Base-by-base conservation (phyloP, 2,888 invertebrate species). In the Vanessa cardui region DNA sequence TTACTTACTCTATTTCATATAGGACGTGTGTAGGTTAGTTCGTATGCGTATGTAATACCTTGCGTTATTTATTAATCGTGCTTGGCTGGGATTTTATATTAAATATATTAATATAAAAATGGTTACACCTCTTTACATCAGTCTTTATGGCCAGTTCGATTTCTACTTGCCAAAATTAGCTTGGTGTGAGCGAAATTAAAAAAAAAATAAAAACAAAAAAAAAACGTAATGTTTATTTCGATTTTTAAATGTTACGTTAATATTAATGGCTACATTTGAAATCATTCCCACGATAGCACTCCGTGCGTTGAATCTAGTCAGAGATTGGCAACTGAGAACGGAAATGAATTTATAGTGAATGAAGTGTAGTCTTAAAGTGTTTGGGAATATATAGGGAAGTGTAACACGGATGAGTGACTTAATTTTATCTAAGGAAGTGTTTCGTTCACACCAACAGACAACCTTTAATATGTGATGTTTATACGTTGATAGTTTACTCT, bases 391-490 rank as follows among this genome's bases (percentile, higher is more conserved):
- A 39, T 12, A n/a, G 16, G 47, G 45, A 46, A 26, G 20, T 54
- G 16, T 39, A 20, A 26, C 16, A 66, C 4, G 54, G 15, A 15
- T 47, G 44, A 58, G 47, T 58, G 58, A 66, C 47, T 56, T 56
- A 56, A 56, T 56, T 31, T n/a, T 45, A 46, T 58, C 44, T 45
- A 6, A 45, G 6, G 8, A 46, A 59, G 9, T 59, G 31, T 64
- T 76, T 85, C 85, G 87, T 88, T 88, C 88, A 84, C 89, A 88
- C 85, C 84, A 80, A 81, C 73, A 62, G 62, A 71, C 66, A 75
- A 75, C 72, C 70, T 78, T 78, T 79, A 79, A 77, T 78, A 87
- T 90, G 88, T 90, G 90, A 90, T 90, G 83, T 88, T 85, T 86
- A 81, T 85, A 80, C 26, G 80, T 78, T 76, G 80, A 81, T 86